phyloP scores from a whole-genome alignment of 1,140 invertebrate genomes.

The Carcinoscorpius rotundicauda region DNA sequence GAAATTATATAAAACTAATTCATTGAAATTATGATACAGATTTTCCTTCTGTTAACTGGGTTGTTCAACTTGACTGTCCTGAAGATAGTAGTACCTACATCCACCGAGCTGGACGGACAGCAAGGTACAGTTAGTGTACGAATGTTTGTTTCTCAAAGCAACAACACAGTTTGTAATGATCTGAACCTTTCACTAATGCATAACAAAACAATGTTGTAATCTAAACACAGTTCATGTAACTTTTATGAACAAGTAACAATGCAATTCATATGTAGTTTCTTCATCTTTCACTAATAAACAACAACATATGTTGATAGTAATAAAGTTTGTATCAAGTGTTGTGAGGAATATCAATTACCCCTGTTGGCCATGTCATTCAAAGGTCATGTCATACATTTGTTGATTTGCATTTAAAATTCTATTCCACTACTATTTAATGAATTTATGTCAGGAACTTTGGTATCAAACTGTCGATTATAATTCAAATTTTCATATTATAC shows the following conservation, averaged over 20 bases:
- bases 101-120: constrained; percentile 91
- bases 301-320: no score
- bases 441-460: no score
- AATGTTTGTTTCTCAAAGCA: background rate
- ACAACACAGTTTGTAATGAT: background rate
- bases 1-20: no score
- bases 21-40: constrained; percentile 40
- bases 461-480: no score
- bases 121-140: constrained; percentile 38
- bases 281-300: background rate
- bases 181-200: background rate
- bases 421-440: no score
- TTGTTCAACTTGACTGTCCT: constrained; percentile 94
- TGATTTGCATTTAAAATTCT: no score
- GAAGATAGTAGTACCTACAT: constrained; percentile 93
- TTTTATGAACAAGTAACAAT: background rate
- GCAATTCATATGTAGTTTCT: background rate
- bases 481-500: no score
- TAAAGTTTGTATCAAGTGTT: no score
- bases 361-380: no score
- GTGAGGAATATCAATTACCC: no score
- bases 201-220: background rate
- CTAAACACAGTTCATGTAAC: background rate
- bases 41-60: constrained; percentile 94
- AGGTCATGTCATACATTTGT: no score